Base-by-base conservation (phyloP, 1,140 invertebrate genomes). In the Limonius californicus region DNA sequence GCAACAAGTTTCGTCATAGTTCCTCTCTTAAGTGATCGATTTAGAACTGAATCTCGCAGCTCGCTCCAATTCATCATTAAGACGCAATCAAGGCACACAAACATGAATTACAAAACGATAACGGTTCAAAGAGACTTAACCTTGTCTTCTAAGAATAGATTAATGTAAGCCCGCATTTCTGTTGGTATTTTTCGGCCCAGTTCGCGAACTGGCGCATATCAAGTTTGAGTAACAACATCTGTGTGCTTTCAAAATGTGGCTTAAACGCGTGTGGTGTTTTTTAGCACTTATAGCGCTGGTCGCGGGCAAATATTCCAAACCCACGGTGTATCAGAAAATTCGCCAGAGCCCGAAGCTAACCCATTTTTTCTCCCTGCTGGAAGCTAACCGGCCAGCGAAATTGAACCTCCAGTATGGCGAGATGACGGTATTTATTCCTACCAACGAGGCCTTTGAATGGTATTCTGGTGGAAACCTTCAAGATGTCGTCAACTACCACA, bases 361-460 rank as follows among this genome's bases (percentile, higher is more conserved):
- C 14, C 60, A 59, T 2, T 71, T 68, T 56, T 54, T 54, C 8
- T 54, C 54, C 3, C 55, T 68, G 23, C n/a, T 71, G 2, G 30
- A 61, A 4, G 57, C 55, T 27, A 65, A 62, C 35, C 32, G 54
- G 0, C 8, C 57, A 2, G 54, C 45, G 3, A 62, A 23, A 12
- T 54, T 58, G 7, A 86, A 84, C 32, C 75, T 90, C 4, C 79
- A 83, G 64, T 81, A 84, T 69, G 79, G 86, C 53, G 81, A 84
- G 67, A 82, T 88, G 69, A 90, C 88, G 2, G 78, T 90, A 62
- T 90, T 90, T 69, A 87, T 87, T 54, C 89, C 89, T 6, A 89
- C 85, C 19, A 90, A 91, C 76, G 79, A 83, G 68, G 88, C 88
- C 30, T 89, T 90, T 75, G 83, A 89, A 71, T 81, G 81, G 39